Conservation (phyloP, 2,113 vertebrate species). For the Empidonax alnorum region DNA sequence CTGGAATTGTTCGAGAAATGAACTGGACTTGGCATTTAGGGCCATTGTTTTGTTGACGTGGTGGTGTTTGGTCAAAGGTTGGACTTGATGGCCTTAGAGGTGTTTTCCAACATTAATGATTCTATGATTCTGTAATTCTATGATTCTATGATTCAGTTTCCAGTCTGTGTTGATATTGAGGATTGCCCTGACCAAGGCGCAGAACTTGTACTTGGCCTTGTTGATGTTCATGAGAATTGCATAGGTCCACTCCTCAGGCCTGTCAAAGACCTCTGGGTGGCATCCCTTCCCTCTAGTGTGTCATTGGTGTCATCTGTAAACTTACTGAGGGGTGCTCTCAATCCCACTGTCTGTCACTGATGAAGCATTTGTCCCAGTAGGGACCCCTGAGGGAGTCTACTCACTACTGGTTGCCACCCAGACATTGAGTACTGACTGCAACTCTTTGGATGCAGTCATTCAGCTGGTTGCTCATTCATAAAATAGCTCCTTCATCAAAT, state of each 20-base stretch:
- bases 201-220: background rate
- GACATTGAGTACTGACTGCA: background rate
- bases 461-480: no score
- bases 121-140: background rate
- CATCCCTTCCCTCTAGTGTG: background rate
- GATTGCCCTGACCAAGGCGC: background rate
- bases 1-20: background rate
- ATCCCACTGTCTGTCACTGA: background rate
- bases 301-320: background rate
- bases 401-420: background rate
- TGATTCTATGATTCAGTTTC: background rate
- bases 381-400: background rate
- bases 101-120: background rate
- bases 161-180: background rate
- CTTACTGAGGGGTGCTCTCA: background rate
- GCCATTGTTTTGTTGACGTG: background rate
- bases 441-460: background rate
- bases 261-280: background rate
- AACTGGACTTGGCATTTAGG: accelerated
- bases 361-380: background rate
- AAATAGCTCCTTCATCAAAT: background rate
- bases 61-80: background rate
- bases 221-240: background rate
- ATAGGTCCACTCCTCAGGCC: background rate
- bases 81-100: background rate